Evolutionary conservation across 2,888 invertebrate species (phyloP).

Genomic region (Pachycephus smyrnensis): DNA sequence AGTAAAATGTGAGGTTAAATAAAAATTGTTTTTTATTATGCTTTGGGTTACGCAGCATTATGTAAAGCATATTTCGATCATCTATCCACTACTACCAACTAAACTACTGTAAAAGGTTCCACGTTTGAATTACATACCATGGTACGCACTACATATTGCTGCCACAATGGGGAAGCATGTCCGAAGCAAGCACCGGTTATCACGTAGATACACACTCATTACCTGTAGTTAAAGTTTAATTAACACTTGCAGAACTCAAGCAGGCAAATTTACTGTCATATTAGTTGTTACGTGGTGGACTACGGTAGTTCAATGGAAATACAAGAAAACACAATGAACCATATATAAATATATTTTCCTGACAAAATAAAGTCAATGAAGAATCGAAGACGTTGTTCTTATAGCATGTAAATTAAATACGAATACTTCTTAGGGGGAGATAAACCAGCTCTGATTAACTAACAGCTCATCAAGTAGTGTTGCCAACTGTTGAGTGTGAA

Average conservation of each 20-base stretch:
- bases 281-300: not conserved
- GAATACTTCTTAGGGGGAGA: no score
- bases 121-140: not conserved
- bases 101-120: not conserved
- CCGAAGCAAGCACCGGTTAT: not conserved
- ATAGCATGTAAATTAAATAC: no score
- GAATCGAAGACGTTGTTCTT: no score
- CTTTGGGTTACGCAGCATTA: no score
- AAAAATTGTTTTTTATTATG: no score
- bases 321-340: not conserved
- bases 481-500: no score
- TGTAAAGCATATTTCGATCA: not conserved
- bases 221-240: not conserved
- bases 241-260: not conserved
- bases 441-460: no score
- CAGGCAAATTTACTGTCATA: not conserved
- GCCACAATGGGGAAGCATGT: not conserved
- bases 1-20: no score
- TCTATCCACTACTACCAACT: not conserved
- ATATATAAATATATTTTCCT: not conserved
- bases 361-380: no score
- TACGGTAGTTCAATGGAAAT: not conserved
- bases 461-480: no score
- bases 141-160: not conserved
- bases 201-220: not conserved